These are phyloP conservation scores for Callyntrura sp. DNA, from an alignment of 2,888 invertebrate species.

Conservation along the genomic window DNA sequence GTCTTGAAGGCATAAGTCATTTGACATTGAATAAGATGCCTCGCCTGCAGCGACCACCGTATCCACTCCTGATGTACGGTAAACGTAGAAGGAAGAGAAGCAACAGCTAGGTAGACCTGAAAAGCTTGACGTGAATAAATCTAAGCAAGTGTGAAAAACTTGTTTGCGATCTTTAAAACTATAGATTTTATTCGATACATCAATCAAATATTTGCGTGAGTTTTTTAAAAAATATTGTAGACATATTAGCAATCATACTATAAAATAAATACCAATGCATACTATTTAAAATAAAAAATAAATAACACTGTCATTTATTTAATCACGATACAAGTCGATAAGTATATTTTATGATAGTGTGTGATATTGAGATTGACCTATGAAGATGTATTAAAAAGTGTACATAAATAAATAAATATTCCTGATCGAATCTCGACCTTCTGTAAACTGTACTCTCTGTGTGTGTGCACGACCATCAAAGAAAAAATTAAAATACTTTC, in stretches of 20 bases:
- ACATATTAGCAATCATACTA: background rate
- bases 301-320: conserved; percentile 46
- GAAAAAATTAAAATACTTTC: conserved; percentile 18
- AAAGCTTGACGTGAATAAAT: background rate
- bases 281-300: conserved; percentile 44
- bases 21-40: background rate
- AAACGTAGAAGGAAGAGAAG: conserved; percentile 37
- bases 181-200: conserved; percentile 37
- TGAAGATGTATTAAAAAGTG: conserved; percentile 47
- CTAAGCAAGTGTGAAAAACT: background rate
- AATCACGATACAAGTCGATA: conserved; percentile 24
- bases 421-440: conserved; percentile 13
- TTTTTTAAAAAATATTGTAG: conserved; percentile 30
- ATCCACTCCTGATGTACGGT: conserved; percentile 36
- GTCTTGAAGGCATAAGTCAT: conserved; percentile 41
- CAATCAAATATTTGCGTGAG: conserved; percentile 49
- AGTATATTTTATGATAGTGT: background rate
- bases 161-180: conserved; percentile 46
- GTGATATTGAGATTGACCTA: conserved; percentile 33
- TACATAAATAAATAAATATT: conserved; percentile 58
- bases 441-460: background rate
- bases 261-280: conserved; percentile 37
- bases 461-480: background rate
- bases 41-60: conserved; percentile 34
- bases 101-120: background rate